phyloP scores from a whole-genome alignment of 2,888 invertebrate species.

The Eulithis testata region DNA sequence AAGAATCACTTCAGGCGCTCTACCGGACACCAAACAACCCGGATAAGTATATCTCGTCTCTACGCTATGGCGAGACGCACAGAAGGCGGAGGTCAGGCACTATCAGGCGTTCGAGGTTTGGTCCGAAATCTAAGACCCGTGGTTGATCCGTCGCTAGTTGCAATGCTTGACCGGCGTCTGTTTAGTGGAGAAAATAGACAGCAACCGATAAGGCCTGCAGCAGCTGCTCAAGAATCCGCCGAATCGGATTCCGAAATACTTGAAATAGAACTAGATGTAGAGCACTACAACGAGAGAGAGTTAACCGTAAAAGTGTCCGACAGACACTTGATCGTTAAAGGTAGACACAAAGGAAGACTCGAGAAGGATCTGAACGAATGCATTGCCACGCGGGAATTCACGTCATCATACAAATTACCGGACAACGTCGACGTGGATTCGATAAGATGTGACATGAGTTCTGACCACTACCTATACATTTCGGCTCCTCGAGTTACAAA shows the following conservation, averaged over 20 bases:
- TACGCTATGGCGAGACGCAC: no score
- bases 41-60: no score
- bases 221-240: background rate
- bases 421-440: slow-evolving; percentile 3
- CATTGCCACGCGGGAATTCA: background rate
- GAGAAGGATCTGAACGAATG: background rate
- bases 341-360: background rate
- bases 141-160: no score
- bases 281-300: background rate
- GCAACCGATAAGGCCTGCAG: no score
- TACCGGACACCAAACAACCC: no score
- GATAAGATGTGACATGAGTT: background rate
- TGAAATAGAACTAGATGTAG: background rate
- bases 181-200: no score
- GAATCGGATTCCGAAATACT: background rate
- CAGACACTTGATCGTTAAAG: slow-evolving; percentile 1
- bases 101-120: no score
- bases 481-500: no score
- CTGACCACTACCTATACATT: background rate
- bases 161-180: no score
- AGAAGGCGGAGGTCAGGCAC: no score
- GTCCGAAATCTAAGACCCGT: no score
- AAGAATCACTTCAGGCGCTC: no score
- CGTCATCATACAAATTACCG: background rate
- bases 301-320: background rate